These are phyloP conservation scores for Limnothrissa miodon DNA, from an alignment of 2,113 vertebrate species.

Conservation along the genomic window DNA sequence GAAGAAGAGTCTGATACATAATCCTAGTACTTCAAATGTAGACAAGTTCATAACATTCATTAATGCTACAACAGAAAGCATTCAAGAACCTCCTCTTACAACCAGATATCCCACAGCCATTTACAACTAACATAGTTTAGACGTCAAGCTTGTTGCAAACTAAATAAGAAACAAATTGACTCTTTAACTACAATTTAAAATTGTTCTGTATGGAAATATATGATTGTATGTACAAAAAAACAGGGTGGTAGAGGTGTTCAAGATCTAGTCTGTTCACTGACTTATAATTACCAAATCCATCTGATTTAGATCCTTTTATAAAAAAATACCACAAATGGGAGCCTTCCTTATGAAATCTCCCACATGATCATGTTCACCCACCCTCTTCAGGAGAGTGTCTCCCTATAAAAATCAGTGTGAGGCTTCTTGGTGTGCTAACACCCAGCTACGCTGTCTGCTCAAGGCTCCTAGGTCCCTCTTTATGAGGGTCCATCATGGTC, in stretches of 20 bases:
- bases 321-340: background rate
- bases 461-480: background rate
- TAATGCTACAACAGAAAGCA: background rate
- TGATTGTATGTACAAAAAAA: background rate
- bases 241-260: background rate
- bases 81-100: background rate
- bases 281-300: background rate
- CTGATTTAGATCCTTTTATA: background rate
- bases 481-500: background rate
- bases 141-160: background rate
- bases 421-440: background rate
- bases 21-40: background rate
- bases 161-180: background rate
- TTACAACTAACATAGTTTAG: background rate
- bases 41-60: background rate
- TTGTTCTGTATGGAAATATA: constrained; percentile 1
- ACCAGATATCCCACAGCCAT: background rate
- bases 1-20: background rate
- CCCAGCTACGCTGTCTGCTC: background rate
- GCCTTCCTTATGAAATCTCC: background rate
- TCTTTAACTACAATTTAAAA: background rate
- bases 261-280: background rate
- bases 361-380: background rate
- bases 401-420: background rate
- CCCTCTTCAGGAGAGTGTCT: background rate